Base-by-base conservation (phyloP, 2,888 invertebrate genomes). In the Chironomus riparius region DNA sequence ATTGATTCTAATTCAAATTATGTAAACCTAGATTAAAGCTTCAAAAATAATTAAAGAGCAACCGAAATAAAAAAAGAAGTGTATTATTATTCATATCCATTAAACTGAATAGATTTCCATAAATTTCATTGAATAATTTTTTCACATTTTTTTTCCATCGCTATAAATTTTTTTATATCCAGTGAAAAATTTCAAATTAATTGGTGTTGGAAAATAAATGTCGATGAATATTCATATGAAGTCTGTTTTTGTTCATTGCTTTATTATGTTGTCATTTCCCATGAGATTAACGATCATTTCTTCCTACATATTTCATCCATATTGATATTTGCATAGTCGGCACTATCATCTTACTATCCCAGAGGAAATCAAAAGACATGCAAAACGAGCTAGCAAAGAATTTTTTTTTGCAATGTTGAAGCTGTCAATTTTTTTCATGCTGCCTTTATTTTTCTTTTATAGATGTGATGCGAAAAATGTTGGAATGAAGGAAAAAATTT, bases 361-460 rank as follows among this genome's bases (percentile, higher is more conserved):
- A 21, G 12, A 65, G 65, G 65, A 65, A 65, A 65, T 65, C 65
- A 65, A 65, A 65, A 38, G 38, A 22, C 65, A 65, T 65, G 65
- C 65, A 65, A 65, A 24, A 24, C 62, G 62, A 65, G 21, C 4
- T 0, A 65, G 22, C 3, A 22, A 18, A 22, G 18, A 61, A 61
- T 18, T 7, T 65, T 18, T 50, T 18, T 56, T 18, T 56, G 56
- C 56, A 56, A 56, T 18, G 56, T 56, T 56, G 56, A 56, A 15
- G n/a, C 56, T 56, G 56, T 56, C 56, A 56, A n/a, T 56, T 56
- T 15, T 50, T 50, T 56, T 3, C 56, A n/a, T 56, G 18, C n/a
- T 15, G 15, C 56, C 38, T 38, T 38, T 28, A 28, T 5, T 38
- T 10, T 38, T 38, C 10, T 2, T 7, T 1, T 15, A n/a, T 15